Evolutionary conservation across 2,113 vertebrate species (phyloP).

Genomic region (Vanacampus margaritifer): DNA sequence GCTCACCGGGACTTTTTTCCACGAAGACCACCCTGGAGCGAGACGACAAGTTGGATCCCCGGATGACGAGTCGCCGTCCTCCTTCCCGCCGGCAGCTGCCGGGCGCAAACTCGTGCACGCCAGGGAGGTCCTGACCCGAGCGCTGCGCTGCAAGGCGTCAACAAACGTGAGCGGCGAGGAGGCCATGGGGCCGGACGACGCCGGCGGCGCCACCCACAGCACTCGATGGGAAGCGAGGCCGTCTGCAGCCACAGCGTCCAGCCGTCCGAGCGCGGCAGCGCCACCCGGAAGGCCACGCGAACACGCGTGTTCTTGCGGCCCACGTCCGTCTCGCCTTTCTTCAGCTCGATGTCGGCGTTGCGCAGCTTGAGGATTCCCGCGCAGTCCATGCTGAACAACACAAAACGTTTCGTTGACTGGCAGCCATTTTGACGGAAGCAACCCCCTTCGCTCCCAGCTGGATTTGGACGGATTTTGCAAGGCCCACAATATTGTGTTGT

Average conservation of each 20-base stretch:
- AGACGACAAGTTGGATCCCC: conserved; percentile 85
- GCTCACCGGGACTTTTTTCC: conserved; percentile 86
- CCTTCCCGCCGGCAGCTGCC: conserved; percentile 81
- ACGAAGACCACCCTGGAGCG: conserved; percentile 91
- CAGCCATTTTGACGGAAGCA: too few species aligned
- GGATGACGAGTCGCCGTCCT: conserved; percentile 86
- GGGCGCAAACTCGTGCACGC: conserved; percentile 86
- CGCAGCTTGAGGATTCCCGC: conserved; percentile 94
- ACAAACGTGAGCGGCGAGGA: not conserved
- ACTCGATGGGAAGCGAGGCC: conserved; percentile 87
- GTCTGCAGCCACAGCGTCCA: conserved; percentile 87
- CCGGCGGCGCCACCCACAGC: conserved; percentile 84
- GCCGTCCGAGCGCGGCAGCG: conserved; percentile 83
- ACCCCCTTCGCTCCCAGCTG: too few species aligned
- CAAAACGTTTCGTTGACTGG: not conserved
- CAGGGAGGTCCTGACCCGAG: conserved; percentile 91
- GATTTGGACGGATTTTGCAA: too few species aligned
- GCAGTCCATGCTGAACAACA: conserved; percentile 83
- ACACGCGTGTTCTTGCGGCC: conserved; percentile 96
- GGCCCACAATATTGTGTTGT: too few species aligned
- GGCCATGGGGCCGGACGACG: too few species aligned
- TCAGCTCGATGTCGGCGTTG: conserved; percentile 96
- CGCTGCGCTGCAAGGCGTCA: conserved; percentile 80
- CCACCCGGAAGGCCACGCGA: conserved; percentile 87
- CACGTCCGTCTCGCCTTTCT: conserved; percentile 92